Conservation (phyloP, 2,888 invertebrate species). For the Campoplex capitator region DNA sequence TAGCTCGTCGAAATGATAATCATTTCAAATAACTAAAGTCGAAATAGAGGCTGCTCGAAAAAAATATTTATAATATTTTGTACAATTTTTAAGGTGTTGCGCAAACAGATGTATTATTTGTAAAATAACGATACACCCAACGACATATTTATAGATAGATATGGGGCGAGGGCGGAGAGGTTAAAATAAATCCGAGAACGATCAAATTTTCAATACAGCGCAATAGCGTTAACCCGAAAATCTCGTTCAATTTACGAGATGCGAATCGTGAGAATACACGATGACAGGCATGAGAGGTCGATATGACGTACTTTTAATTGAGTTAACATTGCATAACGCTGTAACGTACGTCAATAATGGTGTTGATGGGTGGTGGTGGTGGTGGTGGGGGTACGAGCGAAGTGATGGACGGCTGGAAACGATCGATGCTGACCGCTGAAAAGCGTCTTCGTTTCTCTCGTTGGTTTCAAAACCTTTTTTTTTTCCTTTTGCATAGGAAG, state of each 20-base stretch:
- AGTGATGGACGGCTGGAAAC: constrained; percentile 44
- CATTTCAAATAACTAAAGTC: constrained; percentile 34
- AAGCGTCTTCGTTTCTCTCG: constrained; percentile 30
- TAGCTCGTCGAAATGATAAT: background rate
- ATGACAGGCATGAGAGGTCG: background rate
- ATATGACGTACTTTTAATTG: background rate
- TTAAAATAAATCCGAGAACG: background rate
- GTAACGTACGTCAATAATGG: background rate
- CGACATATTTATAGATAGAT: constrained; percentile 13
- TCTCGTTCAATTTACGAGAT: background rate
- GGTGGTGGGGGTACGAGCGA: background rate
- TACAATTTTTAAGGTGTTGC: constrained; percentile 61
- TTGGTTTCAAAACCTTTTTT: background rate
- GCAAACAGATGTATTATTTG: constrained; percentile 59
- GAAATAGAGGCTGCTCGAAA: constrained; percentile 39
- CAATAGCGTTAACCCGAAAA: background rate
- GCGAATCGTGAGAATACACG: background rate
- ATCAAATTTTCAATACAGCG: background rate
- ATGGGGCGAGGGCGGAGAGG: background rate
- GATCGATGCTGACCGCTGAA: constrained; percentile 23
- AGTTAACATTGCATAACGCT: background rate
- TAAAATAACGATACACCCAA: constrained; percentile 62
- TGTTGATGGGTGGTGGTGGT: background rate
- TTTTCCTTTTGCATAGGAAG: constrained; percentile 31
- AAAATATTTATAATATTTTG: constrained; percentile 62